A percentile compares a stretch with the other conserved stretches of the same genome.
These are phyloP conservation scores for Bruchidius siliquastri DNA, from an alignment of 2,888 invertebrate species.

Conservation along the genomic window DNA sequence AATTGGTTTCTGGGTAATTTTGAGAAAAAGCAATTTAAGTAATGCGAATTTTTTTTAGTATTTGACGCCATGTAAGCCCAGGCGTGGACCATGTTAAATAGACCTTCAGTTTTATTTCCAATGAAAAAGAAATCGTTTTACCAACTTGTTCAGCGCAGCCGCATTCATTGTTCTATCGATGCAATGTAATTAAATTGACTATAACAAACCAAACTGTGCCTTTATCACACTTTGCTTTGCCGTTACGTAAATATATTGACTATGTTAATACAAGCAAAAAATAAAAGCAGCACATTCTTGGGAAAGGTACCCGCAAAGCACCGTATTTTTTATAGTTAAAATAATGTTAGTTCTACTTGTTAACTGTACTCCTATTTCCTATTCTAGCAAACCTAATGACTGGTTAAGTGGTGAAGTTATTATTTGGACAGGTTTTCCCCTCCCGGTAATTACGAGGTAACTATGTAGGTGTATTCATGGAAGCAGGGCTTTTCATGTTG, in stretches of 20 bases:
- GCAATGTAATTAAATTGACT: conserved; percentile 8
- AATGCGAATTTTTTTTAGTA: too few species aligned
- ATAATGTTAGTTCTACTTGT: neutral
- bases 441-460: neutral
- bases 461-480: neutral
- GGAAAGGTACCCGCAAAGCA: conserved; percentile 38
- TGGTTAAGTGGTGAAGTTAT: neutral
- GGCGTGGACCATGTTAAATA: too few species aligned
- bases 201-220: conserved; percentile 3
- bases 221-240: neutral
- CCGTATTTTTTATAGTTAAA: conserved; percentile 11
- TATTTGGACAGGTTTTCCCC: neutral
- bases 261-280: conserved; percentile 28
- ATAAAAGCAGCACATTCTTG: conserved; percentile 29
- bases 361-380: neutral
- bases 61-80: too few species aligned
- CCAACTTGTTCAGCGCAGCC: too few species aligned
- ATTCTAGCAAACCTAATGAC: neutral
- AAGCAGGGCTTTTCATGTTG: neutral
- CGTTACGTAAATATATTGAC: neutral
- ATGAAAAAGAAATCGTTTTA: neutral
- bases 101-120: too few species aligned
- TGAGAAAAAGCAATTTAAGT: too few species aligned
- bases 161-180: conserved; percentile 14
- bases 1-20: too few species aligned